Conservation (phyloP, 2,888 invertebrate species). For the Quadroppia sp. region DNA sequence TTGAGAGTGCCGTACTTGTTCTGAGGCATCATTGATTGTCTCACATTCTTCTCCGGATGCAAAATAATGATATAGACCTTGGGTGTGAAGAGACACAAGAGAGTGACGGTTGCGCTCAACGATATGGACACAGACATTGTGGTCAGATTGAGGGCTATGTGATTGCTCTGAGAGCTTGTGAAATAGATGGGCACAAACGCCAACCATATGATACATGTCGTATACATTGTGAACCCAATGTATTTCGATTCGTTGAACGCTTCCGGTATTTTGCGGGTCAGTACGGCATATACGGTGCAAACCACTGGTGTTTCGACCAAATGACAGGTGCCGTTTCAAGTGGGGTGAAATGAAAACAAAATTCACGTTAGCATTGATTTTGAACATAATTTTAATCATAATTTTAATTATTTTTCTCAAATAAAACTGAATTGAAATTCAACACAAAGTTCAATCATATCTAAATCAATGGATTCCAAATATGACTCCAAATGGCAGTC, state of each 20-base stretch:
- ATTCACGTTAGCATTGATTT: too few relatives aligned
- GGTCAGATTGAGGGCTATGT: constrained; percentile 76
- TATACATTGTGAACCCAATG: constrained; percentile 72
- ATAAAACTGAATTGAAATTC: too few relatives aligned
- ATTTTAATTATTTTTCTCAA: too few relatives aligned
- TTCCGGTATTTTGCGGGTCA: constrained; percentile 56
- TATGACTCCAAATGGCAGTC: too few relatives aligned
- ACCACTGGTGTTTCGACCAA: constrained; percentile 56
- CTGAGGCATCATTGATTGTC: constrained; percentile 58
- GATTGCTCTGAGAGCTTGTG: constrained; percentile 50
- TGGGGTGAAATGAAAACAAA: too few relatives aligned
- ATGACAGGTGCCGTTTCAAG: too few relatives aligned
- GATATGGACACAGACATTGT: constrained; percentile 95
- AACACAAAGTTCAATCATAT: too few relatives aligned
- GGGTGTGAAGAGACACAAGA: constrained; percentile 87
- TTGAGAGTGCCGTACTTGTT: constrained; percentile 41
- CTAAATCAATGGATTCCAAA: too few relatives aligned
- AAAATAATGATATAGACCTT: constrained; percentile 87
- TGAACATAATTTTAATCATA: too few relatives aligned
- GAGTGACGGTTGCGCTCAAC: constrained; percentile 85
- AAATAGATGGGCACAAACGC: constrained; percentile 62
- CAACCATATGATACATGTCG: constrained; percentile 68
- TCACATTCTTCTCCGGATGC: constrained; percentile 80
- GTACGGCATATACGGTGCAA: constrained; percentile 55
- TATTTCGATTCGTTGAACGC: constrained; percentile 56